Evolutionary conservation across 2,888 invertebrate genomes (phyloP).

Genomic region (Eilema griseolum): DNA sequence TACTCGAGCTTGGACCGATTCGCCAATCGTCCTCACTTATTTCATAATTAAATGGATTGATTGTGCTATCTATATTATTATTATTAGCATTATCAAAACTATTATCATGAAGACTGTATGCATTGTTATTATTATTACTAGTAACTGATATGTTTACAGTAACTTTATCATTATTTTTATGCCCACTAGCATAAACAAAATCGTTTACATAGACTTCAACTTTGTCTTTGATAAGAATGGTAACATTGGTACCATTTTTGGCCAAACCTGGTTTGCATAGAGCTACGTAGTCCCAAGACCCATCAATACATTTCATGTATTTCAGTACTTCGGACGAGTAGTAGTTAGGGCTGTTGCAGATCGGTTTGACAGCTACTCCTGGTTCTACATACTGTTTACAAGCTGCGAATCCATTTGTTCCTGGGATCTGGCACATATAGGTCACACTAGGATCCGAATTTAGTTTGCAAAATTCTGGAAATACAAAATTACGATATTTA

Average conservation of each 20-base stretch:
- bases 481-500: neutral
- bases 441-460: slow-evolving; percentile 7
- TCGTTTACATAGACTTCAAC: slow-evolving; percentile 57
- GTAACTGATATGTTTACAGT: neutral
- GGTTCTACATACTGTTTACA: slow-evolving; percentile 13
- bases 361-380: slow-evolving; percentile 14
- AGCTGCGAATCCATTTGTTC: slow-evolving; percentile 5
- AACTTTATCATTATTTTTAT: slow-evolving; percentile 2
- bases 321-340: slow-evolving; percentile 5
- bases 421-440: slow-evolving; percentile 52
- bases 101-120: neutral
- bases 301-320: slow-evolving; percentile 20
- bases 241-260: slow-evolving; percentile 13
- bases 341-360: slow-evolving; percentile 19
- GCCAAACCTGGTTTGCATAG: slow-evolving; percentile 34
- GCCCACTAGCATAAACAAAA: slow-evolving; percentile 27
- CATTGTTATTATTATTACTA: neutral
- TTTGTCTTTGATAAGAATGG: slow-evolving; percentile 64
- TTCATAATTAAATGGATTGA: slow-evolving; percentile 50
- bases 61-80: slow-evolving; percentile 28
- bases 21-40: slow-evolving; percentile 63
- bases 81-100: slow-evolving; percentile 6
- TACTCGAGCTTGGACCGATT: slow-evolving; percentile 42
- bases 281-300: slow-evolving; percentile 22
- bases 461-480: slow-evolving; percentile 23